Percentiles rank a stretch among this genome's conserved stretches.
These are phyloP conservation scores for Epinotia bilunana DNA, from an alignment of 2,888 invertebrate species.

Conservation along the genomic window DNA sequence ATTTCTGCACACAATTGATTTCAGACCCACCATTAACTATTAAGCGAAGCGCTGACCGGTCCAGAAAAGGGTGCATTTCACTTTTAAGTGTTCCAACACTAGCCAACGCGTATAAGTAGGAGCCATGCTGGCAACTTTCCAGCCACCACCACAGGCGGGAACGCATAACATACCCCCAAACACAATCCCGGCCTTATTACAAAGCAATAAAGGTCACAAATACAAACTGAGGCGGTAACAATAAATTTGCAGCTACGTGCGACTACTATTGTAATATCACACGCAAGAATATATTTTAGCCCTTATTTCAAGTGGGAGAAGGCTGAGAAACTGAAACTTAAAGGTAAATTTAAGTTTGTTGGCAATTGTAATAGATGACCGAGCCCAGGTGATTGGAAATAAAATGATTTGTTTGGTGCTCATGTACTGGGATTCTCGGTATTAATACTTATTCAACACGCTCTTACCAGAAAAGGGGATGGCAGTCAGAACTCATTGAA, in stretches of 20 bases:
- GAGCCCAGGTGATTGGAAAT: conserved; percentile 44
- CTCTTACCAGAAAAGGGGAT: conserved; percentile 31
- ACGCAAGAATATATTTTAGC: conserved; percentile 25
- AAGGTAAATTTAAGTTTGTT: conserved; percentile 25
- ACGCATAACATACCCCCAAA: conserved; percentile 17
- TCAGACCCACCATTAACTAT: conserved; percentile 19
- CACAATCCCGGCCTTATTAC: conserved; percentile 23
- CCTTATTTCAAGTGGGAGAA: background rate
- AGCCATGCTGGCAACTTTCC: conserved; percentile 41
- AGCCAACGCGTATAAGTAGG: conserved; percentile 40
- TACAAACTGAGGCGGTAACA: background rate
- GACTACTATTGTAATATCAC: conserved; percentile 36
- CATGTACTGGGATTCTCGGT: conserved; percentile 39
- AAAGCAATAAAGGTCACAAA: background rate
- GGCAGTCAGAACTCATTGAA: background rate
- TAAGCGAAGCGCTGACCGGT: conserved; percentile 25
- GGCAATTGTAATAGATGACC: conserved; percentile 45
- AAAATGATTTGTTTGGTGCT: conserved; percentile 45
- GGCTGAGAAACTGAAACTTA: background rate
- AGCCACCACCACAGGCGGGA: conserved; percentile 14
- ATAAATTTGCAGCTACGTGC: conserved; percentile 28
- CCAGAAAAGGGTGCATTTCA: conserved; percentile 43
- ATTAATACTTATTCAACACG: conserved; percentile 37
- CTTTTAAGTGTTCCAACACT: conserved; percentile 42
- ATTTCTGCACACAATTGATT: background rate